Evolutionary conservation across 1,140 invertebrate genomes (phyloP).

Genomic region (Drosophila bocki): DNA sequence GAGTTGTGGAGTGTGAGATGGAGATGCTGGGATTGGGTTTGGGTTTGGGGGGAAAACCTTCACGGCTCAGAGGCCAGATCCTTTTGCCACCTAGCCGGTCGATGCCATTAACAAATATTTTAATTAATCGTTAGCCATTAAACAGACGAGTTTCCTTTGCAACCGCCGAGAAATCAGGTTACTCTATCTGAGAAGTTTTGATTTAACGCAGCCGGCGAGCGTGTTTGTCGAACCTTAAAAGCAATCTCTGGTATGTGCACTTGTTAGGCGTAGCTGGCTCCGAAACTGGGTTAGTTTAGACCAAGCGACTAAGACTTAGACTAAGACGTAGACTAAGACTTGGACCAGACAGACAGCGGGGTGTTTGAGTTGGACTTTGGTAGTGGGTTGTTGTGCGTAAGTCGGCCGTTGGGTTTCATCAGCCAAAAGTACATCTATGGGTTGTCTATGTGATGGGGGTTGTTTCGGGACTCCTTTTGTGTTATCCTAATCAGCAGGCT

Average conservation of each 20-base stretch:
- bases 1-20: background rate
- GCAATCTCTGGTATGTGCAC: slow-evolving; percentile 56
- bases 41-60: slow-evolving; percentile 19
- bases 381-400: slow-evolving; percentile 21
- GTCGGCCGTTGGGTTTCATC: slow-evolving; percentile 26
- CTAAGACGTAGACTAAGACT: background rate
- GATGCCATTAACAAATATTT: slow-evolving; percentile 73
- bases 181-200: slow-evolving; percentile 48
- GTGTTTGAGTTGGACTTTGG: slow-evolving; percentile 10
- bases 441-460: background rate
- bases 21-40: background rate
- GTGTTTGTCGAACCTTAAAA: slow-evolving; percentile 38
- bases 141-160: slow-evolving; percentile 59
- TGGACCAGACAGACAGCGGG: slow-evolving; percentile 19
- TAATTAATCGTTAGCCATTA: slow-evolving; percentile 74
- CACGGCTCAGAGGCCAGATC: slow-evolving; percentile 29
- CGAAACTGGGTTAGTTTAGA: slow-evolving; percentile 67
- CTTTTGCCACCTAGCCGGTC: slow-evolving; percentile 53
- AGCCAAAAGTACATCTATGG: background rate
- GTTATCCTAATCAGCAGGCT: slow-evolving; percentile 9
- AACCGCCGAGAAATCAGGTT: slow-evolving; percentile 54
- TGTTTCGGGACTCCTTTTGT: background rate
- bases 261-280: slow-evolving; percentile 65
- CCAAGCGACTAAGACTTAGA: background rate
- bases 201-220: slow-evolving; percentile 38